phyloP scores from a whole-genome alignment of 2,888 invertebrate genomes.

The Drosophila anomalata region DNA sequence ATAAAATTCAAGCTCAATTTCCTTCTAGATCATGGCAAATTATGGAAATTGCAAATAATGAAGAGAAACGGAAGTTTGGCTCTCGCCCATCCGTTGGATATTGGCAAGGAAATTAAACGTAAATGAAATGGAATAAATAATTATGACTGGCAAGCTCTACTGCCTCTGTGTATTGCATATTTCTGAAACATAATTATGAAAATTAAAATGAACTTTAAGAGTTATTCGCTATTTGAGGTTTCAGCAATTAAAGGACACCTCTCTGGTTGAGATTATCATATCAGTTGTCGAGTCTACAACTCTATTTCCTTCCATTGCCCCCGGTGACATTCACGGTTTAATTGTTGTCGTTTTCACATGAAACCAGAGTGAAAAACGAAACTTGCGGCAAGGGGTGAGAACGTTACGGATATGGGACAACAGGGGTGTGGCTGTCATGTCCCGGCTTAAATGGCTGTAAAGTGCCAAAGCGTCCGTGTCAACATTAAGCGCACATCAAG shows the following conservation, averaged over 20 bases:
- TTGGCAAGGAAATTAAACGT: slow-evolving; percentile 9
- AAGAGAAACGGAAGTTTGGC: too few relatives aligned
- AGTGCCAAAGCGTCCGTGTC: slow-evolving; percentile 63
- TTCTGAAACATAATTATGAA: not conserved
- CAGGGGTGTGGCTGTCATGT: slow-evolving; percentile 40
- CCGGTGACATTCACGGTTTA: slow-evolving; percentile 37
- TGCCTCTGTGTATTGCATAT: not conserved
- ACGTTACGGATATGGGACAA: slow-evolving; percentile 23
- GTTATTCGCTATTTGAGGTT: slow-evolving; percentile 10
- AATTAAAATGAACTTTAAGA: not conserved
- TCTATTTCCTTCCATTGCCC: not conserved
- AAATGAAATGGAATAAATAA: slow-evolving; percentile 7
- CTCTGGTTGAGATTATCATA: slow-evolving; percentile 2
- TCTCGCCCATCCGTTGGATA: not conserved
- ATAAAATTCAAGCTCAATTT: not conserved
- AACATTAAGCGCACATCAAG: slow-evolving; percentile 70
- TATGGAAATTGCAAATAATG: not conserved
- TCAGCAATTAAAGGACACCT: slow-evolving; percentile 21
- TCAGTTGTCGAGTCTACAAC: not conserved
- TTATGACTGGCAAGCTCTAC: not conserved
- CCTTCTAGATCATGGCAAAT: not conserved
- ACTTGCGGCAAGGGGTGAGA: not conserved
- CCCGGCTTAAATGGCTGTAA: slow-evolving; percentile 49
- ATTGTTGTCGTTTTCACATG: slow-evolving; percentile 37
- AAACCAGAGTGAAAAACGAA: slow-evolving; percentile 21